Evolutionary conservation across 1,140 invertebrate species (phyloP).

Genomic region (Drosophila ironensis): DNA sequence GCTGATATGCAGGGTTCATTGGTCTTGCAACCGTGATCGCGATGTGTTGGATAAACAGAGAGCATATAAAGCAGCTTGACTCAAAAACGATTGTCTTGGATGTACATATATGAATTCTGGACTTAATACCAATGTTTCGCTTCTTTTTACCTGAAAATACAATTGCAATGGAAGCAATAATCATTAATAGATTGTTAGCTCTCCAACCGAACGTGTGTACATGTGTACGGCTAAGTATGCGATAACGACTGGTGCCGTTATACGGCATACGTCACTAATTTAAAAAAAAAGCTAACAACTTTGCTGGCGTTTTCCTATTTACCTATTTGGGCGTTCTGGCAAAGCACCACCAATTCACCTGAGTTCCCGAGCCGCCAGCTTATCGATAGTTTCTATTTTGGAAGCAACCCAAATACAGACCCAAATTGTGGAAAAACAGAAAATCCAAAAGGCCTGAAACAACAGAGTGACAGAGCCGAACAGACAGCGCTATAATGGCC

Average conservation of each 20-base stretch:
- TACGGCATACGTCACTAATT: constrained; percentile 48
- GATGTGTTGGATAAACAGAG: too few species aligned
- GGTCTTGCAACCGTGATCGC: too few species aligned
- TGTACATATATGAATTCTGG: too few species aligned
- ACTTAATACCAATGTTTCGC: too few species aligned
- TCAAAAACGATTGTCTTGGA: too few species aligned
- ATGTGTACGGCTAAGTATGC: background rate
- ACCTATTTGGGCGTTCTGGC: too few species aligned
- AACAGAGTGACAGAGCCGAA: background rate
- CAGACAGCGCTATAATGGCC: constrained; percentile 14
- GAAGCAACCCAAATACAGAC: constrained; percentile 12
- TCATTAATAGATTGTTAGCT: background rate
- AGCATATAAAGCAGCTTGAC: too few species aligned
- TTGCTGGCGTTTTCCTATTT: background rate
- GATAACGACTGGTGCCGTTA: constrained; percentile 36
- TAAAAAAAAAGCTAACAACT: constrained; percentile 44
- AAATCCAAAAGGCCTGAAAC: constrained; percentile 12
- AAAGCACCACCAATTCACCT: constrained; percentile 7
- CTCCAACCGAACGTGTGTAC: background rate
- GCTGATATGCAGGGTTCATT: too few species aligned
- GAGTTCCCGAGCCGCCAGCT: constrained; percentile 15
- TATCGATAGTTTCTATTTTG: constrained; percentile 69
- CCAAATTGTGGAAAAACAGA: constrained; percentile 7
- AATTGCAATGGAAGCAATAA: background rate
- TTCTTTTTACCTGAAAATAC: background rate